Percentiles rank a stretch among this genome's conserved stretches.
phyloP scores from a whole-genome alignment of 2,113 vertebrate species.

The human (Homo sapiens) region GRCh38 chr3:55224001-55224500 shows the following conservation, averaged over 20 bases:
- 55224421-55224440: neutral
- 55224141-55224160: neutral
- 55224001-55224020: neutral
- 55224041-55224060: slow-evolving; percentile 4
- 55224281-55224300: neutral
- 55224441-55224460: neutral
- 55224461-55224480: neutral
- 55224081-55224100: slow-evolving; percentile 36
- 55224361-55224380: neutral
- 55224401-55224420: neutral
- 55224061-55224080: neutral
- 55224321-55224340: neutral
- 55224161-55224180: neutral
- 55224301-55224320: neutral
- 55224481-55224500: neutral
- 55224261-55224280: neutral
- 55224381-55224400: neutral
- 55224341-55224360: neutral
- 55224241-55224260: neutral
- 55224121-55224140: neutral
- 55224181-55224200: neutral
- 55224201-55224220: neutral
- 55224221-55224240: neutral
- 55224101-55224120: neutral
- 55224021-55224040: neutral